Evolutionary conservation across 2,113 vertebrate species (phyloP).

Genomic region (Columba janthina): DNA sequence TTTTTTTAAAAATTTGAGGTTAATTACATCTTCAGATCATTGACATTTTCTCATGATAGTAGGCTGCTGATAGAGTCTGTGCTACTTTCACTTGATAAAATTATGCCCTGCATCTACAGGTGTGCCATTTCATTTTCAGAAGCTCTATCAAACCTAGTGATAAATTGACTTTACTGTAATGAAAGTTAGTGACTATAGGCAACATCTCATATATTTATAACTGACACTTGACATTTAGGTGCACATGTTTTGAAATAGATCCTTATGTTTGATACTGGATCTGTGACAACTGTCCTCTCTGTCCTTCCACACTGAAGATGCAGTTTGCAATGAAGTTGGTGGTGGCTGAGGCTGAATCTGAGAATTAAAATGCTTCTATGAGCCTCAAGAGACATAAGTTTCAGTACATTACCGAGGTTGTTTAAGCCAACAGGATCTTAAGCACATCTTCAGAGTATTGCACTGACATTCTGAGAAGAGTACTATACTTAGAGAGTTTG

Average conservation of each 20-base stretch:
- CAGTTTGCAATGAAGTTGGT: neutral
- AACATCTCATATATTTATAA: neutral
- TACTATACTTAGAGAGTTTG: neutral
- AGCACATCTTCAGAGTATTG: neutral
- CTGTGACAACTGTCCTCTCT: neutral
- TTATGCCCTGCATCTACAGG: neutral
- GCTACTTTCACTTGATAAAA: neutral
- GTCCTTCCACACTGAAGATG: neutral
- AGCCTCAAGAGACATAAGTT: neutral
- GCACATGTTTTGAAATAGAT: neutral
- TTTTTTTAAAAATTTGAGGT: neutral
- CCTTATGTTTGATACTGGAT: neutral
- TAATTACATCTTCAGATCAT: neutral
- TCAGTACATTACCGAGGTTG: neutral
- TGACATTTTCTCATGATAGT: neutral
- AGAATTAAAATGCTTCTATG: neutral
- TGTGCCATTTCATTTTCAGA: neutral
- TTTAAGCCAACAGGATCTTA: neutral
- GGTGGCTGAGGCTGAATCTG: neutral
- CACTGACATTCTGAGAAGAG: neutral
- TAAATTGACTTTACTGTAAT: neutral
- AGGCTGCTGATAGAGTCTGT: neutral
- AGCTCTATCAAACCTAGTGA: neutral
- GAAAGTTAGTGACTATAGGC: neutral
- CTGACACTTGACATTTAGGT: neutral